Conservation (phyloP, 2,888 invertebrate genomes). For the Drosophila leonis region DNA sequence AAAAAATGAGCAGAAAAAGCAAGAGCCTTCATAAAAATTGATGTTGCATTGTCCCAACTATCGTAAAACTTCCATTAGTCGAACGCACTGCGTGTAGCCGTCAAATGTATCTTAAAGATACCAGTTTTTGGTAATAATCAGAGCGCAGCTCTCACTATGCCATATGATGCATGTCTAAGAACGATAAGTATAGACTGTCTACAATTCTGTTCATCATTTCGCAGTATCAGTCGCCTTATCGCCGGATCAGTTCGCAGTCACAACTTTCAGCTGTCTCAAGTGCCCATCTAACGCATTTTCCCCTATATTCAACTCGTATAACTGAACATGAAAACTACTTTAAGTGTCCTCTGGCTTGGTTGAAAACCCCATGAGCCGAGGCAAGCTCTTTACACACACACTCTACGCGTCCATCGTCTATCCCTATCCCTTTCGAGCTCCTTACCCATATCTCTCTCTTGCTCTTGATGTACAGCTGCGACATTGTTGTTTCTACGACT, state of each 20-base stretch:
- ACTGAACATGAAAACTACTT: slow-evolving; percentile 69
- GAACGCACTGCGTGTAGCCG: slow-evolving; percentile 20
- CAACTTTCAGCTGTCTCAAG: slow-evolving; percentile 39
- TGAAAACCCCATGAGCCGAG: slow-evolving; percentile 27
- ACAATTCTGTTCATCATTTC: slow-evolving; percentile 13
- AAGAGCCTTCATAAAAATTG: slow-evolving; percentile 51
- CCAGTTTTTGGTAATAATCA: slow-evolving; percentile 14
- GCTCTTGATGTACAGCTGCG: slow-evolving; percentile 61
- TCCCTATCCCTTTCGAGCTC: background rate
- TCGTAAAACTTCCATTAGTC: slow-evolving; percentile 77
- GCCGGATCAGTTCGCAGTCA: slow-evolving; percentile 34
- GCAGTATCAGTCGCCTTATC: slow-evolving; percentile 38
- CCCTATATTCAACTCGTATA: slow-evolving; percentile 37
- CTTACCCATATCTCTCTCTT: background rate
- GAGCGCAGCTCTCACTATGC: background rate
- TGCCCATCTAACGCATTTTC: slow-evolving; percentile 44
- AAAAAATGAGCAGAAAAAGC: background rate
- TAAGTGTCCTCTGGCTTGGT: slow-evolving; percentile 55
- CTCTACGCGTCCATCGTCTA: slow-evolving; percentile 9
- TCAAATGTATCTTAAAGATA: slow-evolving; percentile 35
- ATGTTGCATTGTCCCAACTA: slow-evolving; percentile 56
- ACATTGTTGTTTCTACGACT: slow-evolving; percentile 62
- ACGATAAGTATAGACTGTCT: background rate
- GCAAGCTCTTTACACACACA: slow-evolving; percentile 29
- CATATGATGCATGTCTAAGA: slow-evolving; percentile 2